Percentiles rank a stretch among this genome's conserved stretches.
Evolutionary conservation across 2,113 vertebrate genomes (phyloP).

Genomic region (Nothobranchius kuhntae): DNA sequence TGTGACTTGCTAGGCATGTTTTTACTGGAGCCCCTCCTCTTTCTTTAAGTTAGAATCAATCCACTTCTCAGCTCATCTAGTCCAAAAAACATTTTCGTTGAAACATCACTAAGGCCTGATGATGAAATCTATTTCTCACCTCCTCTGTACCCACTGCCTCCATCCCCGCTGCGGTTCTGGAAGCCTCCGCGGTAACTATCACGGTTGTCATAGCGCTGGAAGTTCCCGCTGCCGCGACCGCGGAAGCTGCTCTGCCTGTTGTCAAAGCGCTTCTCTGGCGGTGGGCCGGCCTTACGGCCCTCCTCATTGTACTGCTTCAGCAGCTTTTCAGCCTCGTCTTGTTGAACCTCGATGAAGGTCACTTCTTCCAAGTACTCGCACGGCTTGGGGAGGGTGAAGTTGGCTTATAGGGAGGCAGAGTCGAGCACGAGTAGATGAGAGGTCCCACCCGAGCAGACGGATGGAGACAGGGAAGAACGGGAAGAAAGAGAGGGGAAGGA

Average conservation of each 20-base stretch:
- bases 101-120: no score
- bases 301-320: constrained; percentile 91
- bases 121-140: constrained; percentile 24
- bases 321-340: constrained; percentile 85
- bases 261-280: constrained; percentile 90
- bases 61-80: no score
- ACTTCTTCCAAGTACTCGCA: constrained; percentile 90
- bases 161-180: constrained; percentile 79
- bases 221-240: constrained; percentile 78
- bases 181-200: constrained; percentile 79
- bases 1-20: no score
- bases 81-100: no score
- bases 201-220: constrained; percentile 87
- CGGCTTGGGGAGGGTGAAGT: constrained; percentile 86
- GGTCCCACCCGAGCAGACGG: constrained; percentile 54
- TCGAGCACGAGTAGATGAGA: constrained; percentile 57
- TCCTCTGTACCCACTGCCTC: constrained; percentile 69
- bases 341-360: constrained; percentile 82
- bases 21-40: no score
- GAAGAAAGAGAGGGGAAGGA: constrained; percentile 29
- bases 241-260: constrained; percentile 82
- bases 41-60: no score
- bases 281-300: constrained; percentile 86
- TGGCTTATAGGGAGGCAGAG: constrained; percentile 77
- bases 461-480: constrained; percentile 28